phyloP scores from a whole-genome alignment of 2,113 vertebrate species.

The Micronycteris hirsuta region DNA sequence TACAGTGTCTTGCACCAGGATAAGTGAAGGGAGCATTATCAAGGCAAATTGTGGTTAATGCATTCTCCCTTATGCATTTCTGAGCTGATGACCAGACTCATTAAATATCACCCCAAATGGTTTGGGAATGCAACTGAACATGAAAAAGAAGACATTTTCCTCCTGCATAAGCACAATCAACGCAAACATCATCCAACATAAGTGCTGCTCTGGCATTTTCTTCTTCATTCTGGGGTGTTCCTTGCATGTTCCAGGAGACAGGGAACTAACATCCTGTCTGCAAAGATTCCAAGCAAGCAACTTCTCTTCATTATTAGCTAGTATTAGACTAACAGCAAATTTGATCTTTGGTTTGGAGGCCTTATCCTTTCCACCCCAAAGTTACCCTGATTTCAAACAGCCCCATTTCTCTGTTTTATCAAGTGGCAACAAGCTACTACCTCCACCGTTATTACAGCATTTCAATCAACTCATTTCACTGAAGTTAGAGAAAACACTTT shows the following conservation, averaged over 20 bases:
- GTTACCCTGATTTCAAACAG: conserved; percentile 53
- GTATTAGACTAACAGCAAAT: background rate
- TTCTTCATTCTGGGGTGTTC: background rate
- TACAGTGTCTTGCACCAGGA: conserved; percentile 14
- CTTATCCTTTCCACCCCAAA: conserved; percentile 48
- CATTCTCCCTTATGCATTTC: conserved; percentile 35
- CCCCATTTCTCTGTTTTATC: conserved; percentile 55
- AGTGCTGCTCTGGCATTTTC: background rate
- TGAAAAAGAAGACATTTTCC: conserved; percentile 29
- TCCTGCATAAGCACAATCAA: conserved; percentile 1
- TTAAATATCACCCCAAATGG: conserved; percentile 58
- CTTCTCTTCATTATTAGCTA: background rate
- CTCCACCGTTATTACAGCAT: conserved; percentile 58
- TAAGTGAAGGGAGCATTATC: conserved; percentile 44
- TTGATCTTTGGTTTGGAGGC: conserved; percentile 20
- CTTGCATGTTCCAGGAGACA: background rate
- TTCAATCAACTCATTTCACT: conserved; percentile 65
- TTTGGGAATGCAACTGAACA: conserved; percentile 38
- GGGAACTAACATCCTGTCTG: background rate
- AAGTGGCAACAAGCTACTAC: conserved; percentile 41
- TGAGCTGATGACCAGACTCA: conserved; percentile 24
- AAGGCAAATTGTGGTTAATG: conserved; percentile 51
- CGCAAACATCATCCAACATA: background rate
- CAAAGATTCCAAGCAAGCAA: conserved; percentile 27
- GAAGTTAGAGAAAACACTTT: conserved; percentile 69